Percentiles rank a stretch among this genome's conserved stretches.
Conservation (phyloP, 2,797 vertebrate species). For the Mionectes olivaceus region DNA sequence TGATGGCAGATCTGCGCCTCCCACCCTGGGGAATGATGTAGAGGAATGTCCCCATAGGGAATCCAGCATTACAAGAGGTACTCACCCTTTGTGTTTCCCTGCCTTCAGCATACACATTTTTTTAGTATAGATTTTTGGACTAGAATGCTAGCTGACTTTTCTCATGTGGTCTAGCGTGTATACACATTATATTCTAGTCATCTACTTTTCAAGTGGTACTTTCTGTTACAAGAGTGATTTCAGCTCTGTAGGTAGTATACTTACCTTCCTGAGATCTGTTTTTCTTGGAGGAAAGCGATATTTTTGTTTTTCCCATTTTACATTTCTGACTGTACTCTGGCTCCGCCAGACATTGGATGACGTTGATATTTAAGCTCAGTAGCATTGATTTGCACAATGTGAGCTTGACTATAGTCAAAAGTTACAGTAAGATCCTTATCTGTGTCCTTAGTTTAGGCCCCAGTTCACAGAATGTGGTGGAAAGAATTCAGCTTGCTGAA, state of each 20-base stretch:
- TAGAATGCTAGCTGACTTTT: neutral
- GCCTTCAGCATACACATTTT: neutral
- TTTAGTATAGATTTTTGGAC: conserved; percentile 7
- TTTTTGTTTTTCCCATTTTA: neutral
- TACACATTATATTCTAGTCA: neutral
- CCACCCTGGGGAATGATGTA: neutral
- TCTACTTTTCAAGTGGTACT: conserved; percentile 18
- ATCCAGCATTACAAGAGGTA: neutral
- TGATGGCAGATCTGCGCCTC: neutral
- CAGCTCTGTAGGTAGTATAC: neutral
- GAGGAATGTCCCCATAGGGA: neutral
- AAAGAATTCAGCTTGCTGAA: conserved; percentile 40
- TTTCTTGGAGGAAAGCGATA: neutral
- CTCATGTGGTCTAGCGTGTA: neutral
- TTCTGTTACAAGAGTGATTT: neutral
- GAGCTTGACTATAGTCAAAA: conserved; percentile 26
- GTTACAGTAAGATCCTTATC: conserved; percentile 61
- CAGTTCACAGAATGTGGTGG: conserved; percentile 8
- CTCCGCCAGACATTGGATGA: neutral
- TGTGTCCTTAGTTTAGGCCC: neutral
- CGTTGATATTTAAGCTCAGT: neutral
- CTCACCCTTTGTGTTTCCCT: conserved; percentile 25
- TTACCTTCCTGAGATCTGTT: neutral
- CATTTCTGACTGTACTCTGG: neutral
- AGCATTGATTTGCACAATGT: conserved; percentile 21